Base-by-base conservation (phyloP, 2,797 vertebrate species). In the Babyrousa celebensis region DNA sequence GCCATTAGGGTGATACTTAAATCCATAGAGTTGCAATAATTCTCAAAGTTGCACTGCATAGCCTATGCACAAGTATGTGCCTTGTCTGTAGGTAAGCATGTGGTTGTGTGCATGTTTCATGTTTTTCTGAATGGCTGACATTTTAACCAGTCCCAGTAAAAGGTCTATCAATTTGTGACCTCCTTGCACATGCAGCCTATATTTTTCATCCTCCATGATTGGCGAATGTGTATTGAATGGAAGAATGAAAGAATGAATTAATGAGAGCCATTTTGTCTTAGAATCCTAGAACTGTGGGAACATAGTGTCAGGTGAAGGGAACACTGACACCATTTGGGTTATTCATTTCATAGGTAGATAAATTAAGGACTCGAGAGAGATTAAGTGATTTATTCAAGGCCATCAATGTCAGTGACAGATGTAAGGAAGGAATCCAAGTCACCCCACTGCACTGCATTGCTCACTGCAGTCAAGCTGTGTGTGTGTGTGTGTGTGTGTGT, bases 251-350 rank as follows among this genome's bases (percentile, higher is more conserved):
- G 14, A 32, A 78, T 0, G 18, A 56, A 32, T 62, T 10, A 32
- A 72, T 87, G 65, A 52, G 5, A 92, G 18, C 32, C 23, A 71
- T 77, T 94, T 93, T 91, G n/a, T 78, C 96, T 89, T 89, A 91
- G 32, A 95, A 62, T 86, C 16, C 36, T 90, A 89, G 43, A 86
- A 85, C 29, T 84, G 70, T 96, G 82, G 48, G 43, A 77, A 17
- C 36, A 48, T 10, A 48, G 43, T 48, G 43, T 48, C 43, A 48
- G 6, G 88, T 90, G 32, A 77, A 96, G 74, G 52, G 10, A 88
- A 52, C 54, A 77, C 6, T 91, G 43, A 85, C 14, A 60, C 58
- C 10, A 62, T 77, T 93, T 89, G 15, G 17, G n/a, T 63, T 88
- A 94, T 48, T 92, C 29, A 92, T 89, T 92, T 93, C 91, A 56